phyloP scores from a whole-genome alignment of 2,888 invertebrate species.

The Lepidochitona cinerea region DNA sequence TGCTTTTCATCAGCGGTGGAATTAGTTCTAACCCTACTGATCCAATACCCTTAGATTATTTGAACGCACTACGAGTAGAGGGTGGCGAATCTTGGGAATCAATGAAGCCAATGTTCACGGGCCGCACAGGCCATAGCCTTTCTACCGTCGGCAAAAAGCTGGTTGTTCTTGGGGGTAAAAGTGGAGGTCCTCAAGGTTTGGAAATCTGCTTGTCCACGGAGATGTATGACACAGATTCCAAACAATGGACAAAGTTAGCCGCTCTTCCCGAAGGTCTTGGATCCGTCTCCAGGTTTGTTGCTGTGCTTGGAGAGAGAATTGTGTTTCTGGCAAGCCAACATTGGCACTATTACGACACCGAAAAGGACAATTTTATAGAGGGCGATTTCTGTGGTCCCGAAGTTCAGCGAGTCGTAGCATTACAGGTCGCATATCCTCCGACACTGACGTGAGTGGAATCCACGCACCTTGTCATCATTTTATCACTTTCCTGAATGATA shows the following conservation, averaged over 20 bases:
- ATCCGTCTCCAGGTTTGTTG: conserved; percentile 53
- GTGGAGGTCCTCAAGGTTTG: conserved; percentile 40
- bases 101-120: conserved; percentile 51
- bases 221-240: conserved; percentile 61
- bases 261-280: conserved; percentile 52
- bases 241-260: conserved; percentile 66
- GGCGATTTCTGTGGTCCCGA: conserved; percentile 51
- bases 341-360: conserved; percentile 53
- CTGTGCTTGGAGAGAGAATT: conserved; percentile 43
- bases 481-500: too few relatives aligned
- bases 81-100: conserved; percentile 53
- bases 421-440: conserved; percentile 51
- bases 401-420: conserved; percentile 48
- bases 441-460: too few relatives aligned
- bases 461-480: too few relatives aligned
- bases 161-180: conserved; percentile 65
- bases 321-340: conserved; percentile 54
- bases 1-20: conserved; percentile 63
- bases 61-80: conserved; percentile 9
- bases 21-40: conserved; percentile 60
- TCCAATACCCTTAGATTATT: conserved; percentile 52
- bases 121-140: conserved; percentile 65
- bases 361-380: conserved; percentile 51
- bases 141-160: conserved; percentile 48
- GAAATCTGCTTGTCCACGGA: conserved; percentile 58